Base-by-base conservation (phyloP, 92 coral and sea anemone genomes). In the Epizoanthus ramosus region DNA sequence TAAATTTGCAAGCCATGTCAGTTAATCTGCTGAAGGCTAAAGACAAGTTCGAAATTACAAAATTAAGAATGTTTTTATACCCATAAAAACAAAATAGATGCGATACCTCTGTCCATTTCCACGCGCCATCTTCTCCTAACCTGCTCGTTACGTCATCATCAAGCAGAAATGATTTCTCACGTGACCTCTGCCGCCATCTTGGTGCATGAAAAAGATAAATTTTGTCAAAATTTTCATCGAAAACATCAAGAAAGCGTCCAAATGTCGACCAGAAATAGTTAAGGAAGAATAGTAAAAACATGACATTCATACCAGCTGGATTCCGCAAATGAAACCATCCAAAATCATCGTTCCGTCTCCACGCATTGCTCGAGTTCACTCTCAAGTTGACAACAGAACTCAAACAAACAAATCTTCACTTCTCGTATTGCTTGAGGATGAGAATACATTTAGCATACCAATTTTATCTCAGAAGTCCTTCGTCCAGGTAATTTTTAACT, bases 111-210 rank as follows among this genome's bases (percentile, higher is more conserved):
- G 21, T 9, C n/a, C 6, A 45, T 17, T 68, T 73, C 43, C 21
- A 41, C 33, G 72, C 39, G 35, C 69, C 57, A 88, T 65, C 85
- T 88, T 93, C 97, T 93, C 97, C 93, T 63, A 79, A 93, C 90
- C 81, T 88, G 65, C 81, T 50, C 10, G 19, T 66, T 71, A 81
- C 93, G 94, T 91, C 93, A 89, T 63, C 14, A 47, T 13, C 18
- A 63, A 45, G 70, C 35, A 57, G 74, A 65, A 37, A 43, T 50
- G 39, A 64, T 15, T 14, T n/a, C 56, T 91, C 97, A 93, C 88
- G 94, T 93, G 94, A 93, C 85, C 83, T 31, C 67, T 57, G 87
- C 89, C 86, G 94, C 97, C 97, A 93, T 93, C 97, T 93, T 93
- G 92, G 82, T 71, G 87, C 84, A 56, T 74, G 58, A 84, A 79